A percentile compares a stretch with the other conserved stretches of the same genome.
phyloP scores from a whole-genome alignment of 2,888 invertebrate genomes.

The Morpho helenor region DNA sequence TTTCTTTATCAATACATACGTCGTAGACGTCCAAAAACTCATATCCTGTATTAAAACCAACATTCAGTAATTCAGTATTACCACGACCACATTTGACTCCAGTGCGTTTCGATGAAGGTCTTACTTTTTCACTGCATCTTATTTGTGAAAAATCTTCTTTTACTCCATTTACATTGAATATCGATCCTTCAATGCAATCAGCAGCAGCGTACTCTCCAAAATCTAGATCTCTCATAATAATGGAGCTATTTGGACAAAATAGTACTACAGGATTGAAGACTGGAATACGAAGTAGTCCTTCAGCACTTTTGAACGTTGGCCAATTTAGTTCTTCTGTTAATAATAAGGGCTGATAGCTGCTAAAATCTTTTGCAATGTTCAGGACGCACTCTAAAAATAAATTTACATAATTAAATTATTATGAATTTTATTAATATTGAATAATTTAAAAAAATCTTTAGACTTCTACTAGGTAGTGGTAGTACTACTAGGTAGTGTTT shows the following conservation, averaged over 20 bases:
- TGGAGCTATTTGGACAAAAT: conserved; percentile 33
- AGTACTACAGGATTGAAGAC: conserved; percentile 30
- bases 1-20: conserved; percentile 40
- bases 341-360: conserved; percentile 37
- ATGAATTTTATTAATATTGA: no score
- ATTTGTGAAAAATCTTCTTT: conserved; percentile 37
- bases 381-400: conserved; percentile 46
- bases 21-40: conserved; percentile 37
- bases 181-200: not conserved
- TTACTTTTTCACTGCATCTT: conserved; percentile 7
- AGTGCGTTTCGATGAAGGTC: conserved; percentile 28
- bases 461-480: no score
- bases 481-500: no score
- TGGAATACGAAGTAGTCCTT: conserved; percentile 36
- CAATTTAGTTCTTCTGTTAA: conserved; percentile 20
- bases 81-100: conserved; percentile 29
- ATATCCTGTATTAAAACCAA: conserved; percentile 34
- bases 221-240: not conserved
- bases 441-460: no score
- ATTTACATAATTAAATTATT: no score
- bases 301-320: conserved; percentile 17
- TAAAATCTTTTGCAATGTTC: conserved; percentile 33
- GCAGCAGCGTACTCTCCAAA: not conserved
- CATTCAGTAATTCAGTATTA: conserved; percentile 34
- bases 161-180: conserved; percentile 10